Evolutionary conservation across 2,113 vertebrate genomes (phyloP).

Genomic region (Tragelaphus strepsiceros): DNA sequence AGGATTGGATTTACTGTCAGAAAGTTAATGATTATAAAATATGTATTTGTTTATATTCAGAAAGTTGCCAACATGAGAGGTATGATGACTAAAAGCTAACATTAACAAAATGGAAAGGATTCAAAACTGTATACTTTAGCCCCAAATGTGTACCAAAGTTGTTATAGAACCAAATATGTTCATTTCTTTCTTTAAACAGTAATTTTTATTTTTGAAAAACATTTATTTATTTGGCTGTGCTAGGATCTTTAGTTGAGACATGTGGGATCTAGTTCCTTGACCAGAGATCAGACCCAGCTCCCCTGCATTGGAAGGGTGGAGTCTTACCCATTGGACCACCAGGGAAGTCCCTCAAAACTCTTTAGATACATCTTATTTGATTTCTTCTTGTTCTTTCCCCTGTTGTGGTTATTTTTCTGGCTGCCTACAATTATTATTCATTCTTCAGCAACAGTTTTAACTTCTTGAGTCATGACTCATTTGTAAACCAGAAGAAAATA

Average conservation of each 20-base stretch:
- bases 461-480: neutral
- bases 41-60: conserved; percentile 5
- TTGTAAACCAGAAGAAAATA: neutral
- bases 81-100: neutral
- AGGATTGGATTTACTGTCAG: neutral
- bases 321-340: neutral
- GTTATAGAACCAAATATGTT: neutral
- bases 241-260: neutral
- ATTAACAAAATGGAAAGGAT: neutral
- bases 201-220: neutral
- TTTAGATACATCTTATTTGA: neutral
- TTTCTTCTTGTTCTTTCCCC: neutral
- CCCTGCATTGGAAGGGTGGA: neutral
- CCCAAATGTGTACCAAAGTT: neutral
- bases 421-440: neutral
- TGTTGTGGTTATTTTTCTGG: neutral
- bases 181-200: neutral
- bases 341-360: neutral
- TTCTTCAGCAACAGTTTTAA: neutral
- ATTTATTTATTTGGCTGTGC: neutral
- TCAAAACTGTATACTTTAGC: neutral
- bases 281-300: neutral
- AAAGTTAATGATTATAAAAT: conserved; percentile 31
- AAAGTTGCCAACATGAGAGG: conserved; percentile 15
- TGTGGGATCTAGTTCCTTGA: neutral